Base-by-base conservation (phyloP, 2,797 vertebrate genomes). In the Labeo calbasu region DNA sequence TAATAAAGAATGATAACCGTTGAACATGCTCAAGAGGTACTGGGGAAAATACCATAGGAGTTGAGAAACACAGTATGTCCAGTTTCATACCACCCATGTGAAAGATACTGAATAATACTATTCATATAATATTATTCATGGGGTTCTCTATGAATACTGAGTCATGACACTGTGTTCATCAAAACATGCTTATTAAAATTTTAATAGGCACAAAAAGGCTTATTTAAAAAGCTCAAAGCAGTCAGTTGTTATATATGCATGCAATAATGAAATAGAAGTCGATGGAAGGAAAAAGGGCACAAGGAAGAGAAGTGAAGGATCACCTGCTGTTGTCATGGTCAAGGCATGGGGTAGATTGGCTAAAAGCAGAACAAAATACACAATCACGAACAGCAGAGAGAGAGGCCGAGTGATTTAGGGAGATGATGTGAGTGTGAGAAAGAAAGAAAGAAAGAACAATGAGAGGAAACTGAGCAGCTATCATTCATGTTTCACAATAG, bases 251-350 rank as follows among this genome's bases (percentile, higher is more conserved):
- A 46, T 40, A 66, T 8, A 25, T 28, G 4, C 82, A 84, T 79
- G 82, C 66, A 50, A 59, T 57, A 68, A 70, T 68, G 23, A n/a
- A 50, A 53, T 17, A 71, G 14, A 69, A 12, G 25, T 50, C 84
- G 79, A 88, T 51, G 36, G 70, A 68, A 86, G 73, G 28, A 51
- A 76, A 77, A 68, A 12, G 85, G 36, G 46, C 8, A 72, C 11
- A 80, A 81, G 73, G 84, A 81, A 83, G 57, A 88, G 85, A 84
- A 94, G 91, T 92, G 94, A 89, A 95, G 89, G 88, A 95, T 99
- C 97, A 99, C 98, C 98, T 99, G 98, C 98, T 97, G 96, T 97
- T 97, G 97, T 99, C 98, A 96, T 96, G 95, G 92, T 99, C 98
- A 96, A 98, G 96, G 96, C 96, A 98, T 92, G 97, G 97, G 95